Percentiles rank a stretch among this genome's conserved stretches.
Evolutionary conservation across 2,888 invertebrate species (phyloP).

Genomic region (Gibbula magus): DNA sequence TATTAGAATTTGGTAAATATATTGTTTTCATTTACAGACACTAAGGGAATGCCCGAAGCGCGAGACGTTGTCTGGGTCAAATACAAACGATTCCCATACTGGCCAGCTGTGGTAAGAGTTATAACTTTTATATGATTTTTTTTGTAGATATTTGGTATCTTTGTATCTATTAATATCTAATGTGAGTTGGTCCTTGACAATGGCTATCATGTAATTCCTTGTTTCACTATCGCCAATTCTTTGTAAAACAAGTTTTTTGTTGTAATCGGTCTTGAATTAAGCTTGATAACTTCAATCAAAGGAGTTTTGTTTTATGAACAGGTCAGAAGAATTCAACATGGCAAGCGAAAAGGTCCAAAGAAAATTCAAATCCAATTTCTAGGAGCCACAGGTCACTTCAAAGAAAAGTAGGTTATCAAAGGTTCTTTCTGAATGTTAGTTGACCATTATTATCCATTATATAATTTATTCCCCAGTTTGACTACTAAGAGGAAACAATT

Average conservation of each 20-base stretch:
- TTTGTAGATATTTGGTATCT: background rate
- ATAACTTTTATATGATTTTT: background rate
- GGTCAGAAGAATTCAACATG: background rate
- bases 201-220: no score
- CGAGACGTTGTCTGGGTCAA: conserved; percentile 7
- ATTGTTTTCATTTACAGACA: background rate
- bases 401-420: background rate
- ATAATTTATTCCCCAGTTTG: no score
- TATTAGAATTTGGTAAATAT: no score
- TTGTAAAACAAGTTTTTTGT: background rate
- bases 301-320: background rate
- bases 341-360: background rate
- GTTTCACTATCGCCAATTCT: no score
- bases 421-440: no score
- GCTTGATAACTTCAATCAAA: no score
- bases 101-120: conserved; percentile 5
- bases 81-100: conserved; percentile 6
- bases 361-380: background rate
- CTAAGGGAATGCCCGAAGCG: background rate
- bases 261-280: no score
- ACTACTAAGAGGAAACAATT: no score
- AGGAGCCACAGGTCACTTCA: background rate
- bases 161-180: background rate
- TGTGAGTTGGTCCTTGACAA: no score
- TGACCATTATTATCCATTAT: no score